A percentile compares a stretch with the other conserved stretches of the same genome.
Evolutionary conservation across 2,888 invertebrate species (phyloP).

Genomic region (Coenonympha arcania): DNA sequence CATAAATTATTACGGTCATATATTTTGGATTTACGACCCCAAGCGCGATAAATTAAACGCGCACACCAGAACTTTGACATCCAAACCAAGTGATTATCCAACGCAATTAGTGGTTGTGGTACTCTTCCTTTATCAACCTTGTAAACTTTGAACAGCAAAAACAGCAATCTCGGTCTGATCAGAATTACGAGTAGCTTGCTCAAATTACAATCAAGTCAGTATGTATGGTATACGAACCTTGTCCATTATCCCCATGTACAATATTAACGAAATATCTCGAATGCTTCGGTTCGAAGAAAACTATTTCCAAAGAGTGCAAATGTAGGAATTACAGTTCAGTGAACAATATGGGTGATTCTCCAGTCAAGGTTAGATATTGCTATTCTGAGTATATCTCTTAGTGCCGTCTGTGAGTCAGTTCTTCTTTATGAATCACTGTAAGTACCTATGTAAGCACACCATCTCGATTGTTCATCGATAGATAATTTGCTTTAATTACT

Average conservation of each 20-base stretch:
- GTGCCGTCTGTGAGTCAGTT: slow-evolving; percentile 58
- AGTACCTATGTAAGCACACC: slow-evolving; percentile 44
- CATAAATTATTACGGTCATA: slow-evolving; percentile 27
- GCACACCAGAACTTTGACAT: neutral
- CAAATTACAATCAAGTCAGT: too few species aligned
- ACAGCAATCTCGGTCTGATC: too few species aligned
- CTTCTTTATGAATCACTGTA: slow-evolving; percentile 48
- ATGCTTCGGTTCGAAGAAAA: neutral
- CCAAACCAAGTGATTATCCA: too few species aligned
- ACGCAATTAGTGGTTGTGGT: too few species aligned
- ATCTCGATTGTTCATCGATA: slow-evolving; percentile 56
- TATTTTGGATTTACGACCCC: slow-evolving; percentile 15
- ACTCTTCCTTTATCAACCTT: too few species aligned
- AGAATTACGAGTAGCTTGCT: too few species aligned
- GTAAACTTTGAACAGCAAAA: too few species aligned
- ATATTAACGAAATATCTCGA: too few species aligned
- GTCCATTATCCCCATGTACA: too few species aligned
- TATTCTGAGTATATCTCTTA: slow-evolving; percentile 67
- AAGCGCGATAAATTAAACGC: slow-evolving; percentile 4
- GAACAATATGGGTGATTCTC: slow-evolving; percentile 31
- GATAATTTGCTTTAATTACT: slow-evolving; percentile 27
- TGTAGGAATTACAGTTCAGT: slow-evolving; percentile 23
- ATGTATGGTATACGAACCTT: too few species aligned
- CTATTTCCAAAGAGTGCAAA: neutral
- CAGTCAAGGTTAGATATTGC: slow-evolving; percentile 57